Evolutionary conservation across 2,888 invertebrate species (phyloP).

Genomic region (Diarsia dahlii): DNA sequence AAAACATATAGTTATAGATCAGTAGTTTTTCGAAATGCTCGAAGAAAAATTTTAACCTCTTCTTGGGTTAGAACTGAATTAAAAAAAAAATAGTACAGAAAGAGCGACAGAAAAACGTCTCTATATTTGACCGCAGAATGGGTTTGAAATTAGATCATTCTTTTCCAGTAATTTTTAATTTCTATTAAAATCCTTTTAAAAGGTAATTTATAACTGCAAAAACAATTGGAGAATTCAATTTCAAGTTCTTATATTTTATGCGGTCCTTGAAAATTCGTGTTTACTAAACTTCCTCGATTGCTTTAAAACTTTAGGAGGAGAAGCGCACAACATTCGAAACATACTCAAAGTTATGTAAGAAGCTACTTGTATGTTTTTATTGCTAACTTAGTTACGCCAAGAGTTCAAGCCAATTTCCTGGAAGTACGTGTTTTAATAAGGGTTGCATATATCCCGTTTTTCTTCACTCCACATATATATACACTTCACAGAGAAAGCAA

Average conservation of each 20-base stretch:
- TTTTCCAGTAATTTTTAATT: neutral
- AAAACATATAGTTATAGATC: neutral
- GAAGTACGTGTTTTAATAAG: conserved; percentile 27
- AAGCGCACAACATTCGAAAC: conserved; percentile 36
- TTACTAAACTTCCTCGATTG: conserved; percentile 38
- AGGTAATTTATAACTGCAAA: conserved; percentile 12
- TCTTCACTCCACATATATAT: neutral
- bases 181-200: neutral
- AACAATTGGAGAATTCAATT: conserved; percentile 32
- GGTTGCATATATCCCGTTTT: conserved; percentile 28
- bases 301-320: conserved; percentile 26
- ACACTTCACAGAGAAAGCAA: neutral
- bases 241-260: conserved; percentile 3
- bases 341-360: conserved; percentile 23
- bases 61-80: neutral
- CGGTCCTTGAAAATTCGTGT: conserved; percentile 12
- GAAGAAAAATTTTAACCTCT: neutral
- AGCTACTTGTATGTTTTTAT: conserved; percentile 30
- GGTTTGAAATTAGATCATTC: neutral
- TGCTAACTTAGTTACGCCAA: conserved; percentile 13
- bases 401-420: conserved; percentile 34
- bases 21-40: neutral
- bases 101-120: no score
- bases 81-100: neutral
- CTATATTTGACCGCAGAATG: neutral